phyloP scores from a whole-genome alignment of 2,888 invertebrate species.

The Drosophila paramelanica region DNA sequence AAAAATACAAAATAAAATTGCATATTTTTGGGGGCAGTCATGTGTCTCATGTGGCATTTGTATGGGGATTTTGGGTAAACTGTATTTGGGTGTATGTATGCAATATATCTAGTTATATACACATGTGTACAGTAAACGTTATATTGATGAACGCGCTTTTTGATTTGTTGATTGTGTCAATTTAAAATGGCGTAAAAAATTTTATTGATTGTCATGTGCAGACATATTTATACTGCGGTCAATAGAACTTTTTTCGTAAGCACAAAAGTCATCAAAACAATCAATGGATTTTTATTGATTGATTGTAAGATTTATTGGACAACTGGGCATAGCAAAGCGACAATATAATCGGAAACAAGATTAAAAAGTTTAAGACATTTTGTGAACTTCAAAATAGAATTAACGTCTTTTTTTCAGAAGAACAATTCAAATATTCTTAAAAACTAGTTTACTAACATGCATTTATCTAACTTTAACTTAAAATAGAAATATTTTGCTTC shows the following conservation, averaged over 20 bases:
- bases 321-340: not conserved
- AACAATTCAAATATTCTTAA: not conserved
- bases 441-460: not conserved
- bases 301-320: conserved; percentile 13
- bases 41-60: conserved; percentile 36
- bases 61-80: conserved; percentile 24
- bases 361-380: conserved; percentile 9
- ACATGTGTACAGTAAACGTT: conserved; percentile 29
- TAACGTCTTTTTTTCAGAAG: not conserved
- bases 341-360: not conserved
- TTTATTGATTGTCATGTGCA: conserved; percentile 60
- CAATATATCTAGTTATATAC: not conserved
- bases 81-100: conserved; percentile 2
- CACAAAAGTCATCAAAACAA: conserved; percentile 29
- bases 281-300: conserved; percentile 43
- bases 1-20: conserved; percentile 17
- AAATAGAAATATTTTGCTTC: conserved; percentile 14
- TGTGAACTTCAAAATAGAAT: not conserved
- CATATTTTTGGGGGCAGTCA: conserved; percentile 48
- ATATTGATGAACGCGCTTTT: conserved; percentile 61
- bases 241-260: conserved; percentile 17
- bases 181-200: conserved; percentile 54
- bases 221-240: conserved; percentile 41
- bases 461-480: not conserved
- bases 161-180: conserved; percentile 74